Evolutionary conservation across 92 coral and sea anemone species (phyloP), one percentile per base, ranked within the genome.

Genomic region (Phenganax subtilis): DNA sequence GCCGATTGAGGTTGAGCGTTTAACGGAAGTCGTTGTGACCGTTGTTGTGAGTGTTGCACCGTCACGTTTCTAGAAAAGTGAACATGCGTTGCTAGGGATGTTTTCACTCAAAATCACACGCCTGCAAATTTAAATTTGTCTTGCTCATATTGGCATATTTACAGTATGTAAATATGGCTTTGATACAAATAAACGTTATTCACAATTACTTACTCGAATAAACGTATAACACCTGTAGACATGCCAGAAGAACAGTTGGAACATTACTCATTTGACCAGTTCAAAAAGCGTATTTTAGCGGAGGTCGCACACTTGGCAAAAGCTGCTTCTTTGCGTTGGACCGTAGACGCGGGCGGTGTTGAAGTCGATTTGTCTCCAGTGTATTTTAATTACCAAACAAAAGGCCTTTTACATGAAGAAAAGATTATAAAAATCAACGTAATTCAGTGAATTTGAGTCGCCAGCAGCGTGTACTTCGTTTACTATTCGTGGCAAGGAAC

Each of bases 281-380:
- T 71, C 55, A 71, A 71, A 71, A 31, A 6, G 20, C 75, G 55
- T 8, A 47, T 71, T n/a, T 12, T 51, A 47, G 51, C 31, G 6
- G 75, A 71, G 55, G 75, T 71, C 57, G 55, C 75, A 53, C 75
- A 71, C 57, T 51, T 71, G 51, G 0, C 55, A 9, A 71, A 71
- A 51, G 75, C 75, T 10, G 30, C 55, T 25, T 71, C 75, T 12
- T 31, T 71, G 75, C 75, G 55, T 15, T 71, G 75, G 75, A 71
- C 75, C 10, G 75, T 71, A 5, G 75, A 71, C 7, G 57, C 3
- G 14, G 53, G 31, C 9, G 75, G 54, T n/a, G 16, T 70, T 28
- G 75, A 71, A 71, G 75, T 71, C 55, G 56, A 71, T n/a, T 53
- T 71, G 75, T 71, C 75, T 9, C 75, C 55, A 10, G 8, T 20